A percentile compares a stretch with the other conserved stretches of the same genome.
Evolutionary conservation across 2,888 invertebrate genomes (phyloP).

Genomic region (Eueremaeus valkanovi): DNA sequence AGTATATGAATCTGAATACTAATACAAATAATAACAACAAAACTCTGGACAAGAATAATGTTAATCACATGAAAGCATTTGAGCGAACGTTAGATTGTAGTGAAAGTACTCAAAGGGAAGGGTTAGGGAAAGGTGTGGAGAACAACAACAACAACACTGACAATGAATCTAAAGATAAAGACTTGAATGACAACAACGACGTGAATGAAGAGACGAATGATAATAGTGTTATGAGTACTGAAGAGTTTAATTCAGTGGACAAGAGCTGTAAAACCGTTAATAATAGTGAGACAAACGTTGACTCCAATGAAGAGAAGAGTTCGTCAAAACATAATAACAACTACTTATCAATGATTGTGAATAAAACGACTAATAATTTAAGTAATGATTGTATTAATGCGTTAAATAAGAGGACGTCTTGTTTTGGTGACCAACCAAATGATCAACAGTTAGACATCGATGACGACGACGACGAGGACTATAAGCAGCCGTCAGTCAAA

Average conservation of each 20-base stretch:
- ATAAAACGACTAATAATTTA: conserved; percentile 26
- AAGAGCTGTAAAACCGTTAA: not conserved
- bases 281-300: conserved; percentile 19
- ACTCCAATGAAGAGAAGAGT: not conserved
- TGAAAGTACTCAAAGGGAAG: not conserved
- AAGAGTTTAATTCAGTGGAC: not conserved
- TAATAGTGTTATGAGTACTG: conserved; percentile 1
- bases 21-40: not conserved
- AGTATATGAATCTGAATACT: no score
- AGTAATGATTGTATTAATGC: not conserved
- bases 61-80: not conserved
- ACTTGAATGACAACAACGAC: not conserved
- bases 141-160: not conserved
- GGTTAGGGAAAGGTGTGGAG: conserved; percentile 2
- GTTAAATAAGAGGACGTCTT: conserved; percentile 17
- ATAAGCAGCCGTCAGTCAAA: not conserved
- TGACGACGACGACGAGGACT: conserved; percentile 3
- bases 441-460: not conserved
- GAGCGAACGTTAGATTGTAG: conserved; percentile 3
- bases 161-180: not conserved
- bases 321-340: not conserved
- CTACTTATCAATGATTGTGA: conserved; percentile 10
- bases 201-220: no score
- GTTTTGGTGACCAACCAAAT: conserved; percentile 3
- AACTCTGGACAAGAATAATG: not conserved